Evolutionary conservation across 2,113 vertebrate species (phyloP).

Genomic region (Chascanopsetta lugubris): DNA sequence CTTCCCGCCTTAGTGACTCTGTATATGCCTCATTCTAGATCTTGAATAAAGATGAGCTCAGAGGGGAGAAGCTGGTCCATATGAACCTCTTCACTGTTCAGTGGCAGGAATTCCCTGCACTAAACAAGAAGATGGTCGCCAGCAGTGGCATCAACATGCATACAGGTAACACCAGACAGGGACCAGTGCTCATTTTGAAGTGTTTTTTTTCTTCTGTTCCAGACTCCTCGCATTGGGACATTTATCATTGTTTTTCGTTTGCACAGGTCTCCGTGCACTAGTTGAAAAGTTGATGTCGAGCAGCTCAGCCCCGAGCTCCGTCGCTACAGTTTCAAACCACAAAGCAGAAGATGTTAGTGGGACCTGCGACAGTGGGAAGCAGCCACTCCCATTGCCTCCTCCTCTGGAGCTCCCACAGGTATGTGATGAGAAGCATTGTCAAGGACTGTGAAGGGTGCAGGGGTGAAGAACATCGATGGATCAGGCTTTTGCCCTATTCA

Average conservation of each 20-base stretch:
- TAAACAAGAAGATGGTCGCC: background rate
- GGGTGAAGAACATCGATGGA: too few relatives aligned
- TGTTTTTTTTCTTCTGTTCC: background rate
- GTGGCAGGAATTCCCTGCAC: slow-evolving; percentile 63
- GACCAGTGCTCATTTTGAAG: background rate
- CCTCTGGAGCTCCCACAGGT: slow-evolving; percentile 82
- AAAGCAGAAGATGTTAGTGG: slow-evolving; percentile 38
- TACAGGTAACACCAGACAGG: slow-evolving; percentile 28
- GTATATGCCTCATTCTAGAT: slow-evolving; percentile 76
- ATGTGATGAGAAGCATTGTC: slow-evolving; percentile 36
- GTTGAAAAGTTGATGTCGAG: slow-evolving; percentile 30
- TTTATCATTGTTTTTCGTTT: background rate
- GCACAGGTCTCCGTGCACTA: slow-evolving; percentile 23
- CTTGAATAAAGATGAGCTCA: slow-evolving; percentile 80
- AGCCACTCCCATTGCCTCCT: slow-evolving; percentile 76
- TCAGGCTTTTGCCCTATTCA: background rate
- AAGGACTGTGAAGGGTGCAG: background rate
- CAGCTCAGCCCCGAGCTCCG: background rate
- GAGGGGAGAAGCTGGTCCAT: slow-evolving; percentile 75
- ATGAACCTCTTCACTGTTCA: slow-evolving; percentile 88
- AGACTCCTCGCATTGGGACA: too few relatives aligned
- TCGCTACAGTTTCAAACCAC: too few relatives aligned
- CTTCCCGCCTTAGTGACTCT: background rate
- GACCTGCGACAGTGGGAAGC: background rate
- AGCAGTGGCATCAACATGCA: background rate